Evolutionary conservation across 2,888 invertebrate genomes (phyloP), one percentile per base, ranked within the genome.

Genomic region (Nycteola revayana): DNA sequence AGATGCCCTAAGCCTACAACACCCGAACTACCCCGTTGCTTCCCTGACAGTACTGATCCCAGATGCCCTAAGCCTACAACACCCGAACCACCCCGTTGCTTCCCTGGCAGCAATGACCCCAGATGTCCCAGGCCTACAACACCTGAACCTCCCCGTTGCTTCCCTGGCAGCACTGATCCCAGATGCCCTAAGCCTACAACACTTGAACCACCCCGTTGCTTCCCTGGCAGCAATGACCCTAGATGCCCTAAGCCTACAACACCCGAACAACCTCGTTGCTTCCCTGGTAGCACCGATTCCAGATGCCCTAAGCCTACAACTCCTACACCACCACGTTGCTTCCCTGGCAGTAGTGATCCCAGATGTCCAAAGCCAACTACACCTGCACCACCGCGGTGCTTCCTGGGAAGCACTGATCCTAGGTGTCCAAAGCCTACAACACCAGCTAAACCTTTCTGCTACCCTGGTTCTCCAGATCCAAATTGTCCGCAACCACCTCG

Each of bases 381-480:
- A 0, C 36, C 50, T 0, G 34, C 10, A 1, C 29, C 39, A 10
- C 48, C 43, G 0, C 21, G 25, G 0, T 49, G 49, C n/a, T 52
- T 0, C 32, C 51, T 51, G 0, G 50, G 50, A 1, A 35, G 34
- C 1, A 20, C n/a, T 0, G 49, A 49, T 5, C 29, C 47, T 0
- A 44, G 68, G 2, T 68, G 73, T 27, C 66, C 73, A 0, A 49
- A 39, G 7, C 62, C 61, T 0, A 60, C 67, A 0, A 59, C 67
- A 1, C 45, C 60, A 28, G 26, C 37, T 35, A 37, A 68, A 4
- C 58, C 61, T 0, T 45, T 26, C 0, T 66, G 58, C 25, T 52
- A 0, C 22, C 67, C 76, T 0, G 80, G 78, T 0, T 64, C 72
- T 1, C 45, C 49, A 2, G 64, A 85, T 48, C 71, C 77, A 0